A percentile compares a stretch with the other conserved stretches of the same genome.
Evolutionary conservation across 2,888 invertebrate species (phyloP).

Genomic region (Andrena praecox): DNA sequence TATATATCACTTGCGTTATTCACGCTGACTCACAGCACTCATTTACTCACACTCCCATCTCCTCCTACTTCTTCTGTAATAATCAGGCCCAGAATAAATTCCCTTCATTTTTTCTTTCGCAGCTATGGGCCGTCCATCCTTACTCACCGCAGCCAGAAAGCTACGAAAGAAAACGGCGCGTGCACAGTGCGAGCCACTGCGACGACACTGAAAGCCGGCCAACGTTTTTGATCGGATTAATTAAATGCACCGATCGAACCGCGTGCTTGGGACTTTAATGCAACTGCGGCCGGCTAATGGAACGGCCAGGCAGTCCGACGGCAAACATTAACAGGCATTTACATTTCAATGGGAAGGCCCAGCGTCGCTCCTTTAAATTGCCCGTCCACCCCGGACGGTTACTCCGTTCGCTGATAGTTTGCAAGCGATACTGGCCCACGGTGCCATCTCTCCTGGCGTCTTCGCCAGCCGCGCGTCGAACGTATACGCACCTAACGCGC

Average conservation of each 20-base stretch:
- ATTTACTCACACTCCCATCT: too few species aligned
- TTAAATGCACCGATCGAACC: conserved; percentile 25
- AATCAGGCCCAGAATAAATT: too few species aligned
- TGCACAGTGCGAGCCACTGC: too few species aligned
- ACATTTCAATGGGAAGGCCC: conserved; percentile 35
- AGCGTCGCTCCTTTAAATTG: conserved; percentile 45
- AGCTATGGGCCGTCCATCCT: too few species aligned
- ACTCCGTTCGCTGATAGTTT: conserved; percentile 12
- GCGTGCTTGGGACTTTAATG: conserved; percentile 32
- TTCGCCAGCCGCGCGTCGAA: conserved; percentile 20
- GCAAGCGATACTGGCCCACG: conserved; percentile 17
- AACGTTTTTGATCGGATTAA: conserved; percentile 41
- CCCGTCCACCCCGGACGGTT: background rate
- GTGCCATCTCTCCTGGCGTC: too few species aligned
- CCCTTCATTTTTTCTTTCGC: too few species aligned
- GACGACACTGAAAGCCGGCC: too few species aligned
- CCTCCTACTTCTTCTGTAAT: too few species aligned
- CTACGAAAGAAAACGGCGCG: too few species aligned
- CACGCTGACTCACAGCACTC: too few species aligned
- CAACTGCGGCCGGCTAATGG: conserved; percentile 16
- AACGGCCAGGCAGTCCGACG: conserved; percentile 23
- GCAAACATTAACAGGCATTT: conserved; percentile 51
- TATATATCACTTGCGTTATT: too few species aligned
- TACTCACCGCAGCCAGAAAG: too few species aligned
- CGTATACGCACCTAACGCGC: conserved; percentile 15